Percentiles rank a stretch among this genome's conserved stretches.
Conservation (phyloP, 2,797 vertebrate species). For the Cuculus canorus region DNA sequence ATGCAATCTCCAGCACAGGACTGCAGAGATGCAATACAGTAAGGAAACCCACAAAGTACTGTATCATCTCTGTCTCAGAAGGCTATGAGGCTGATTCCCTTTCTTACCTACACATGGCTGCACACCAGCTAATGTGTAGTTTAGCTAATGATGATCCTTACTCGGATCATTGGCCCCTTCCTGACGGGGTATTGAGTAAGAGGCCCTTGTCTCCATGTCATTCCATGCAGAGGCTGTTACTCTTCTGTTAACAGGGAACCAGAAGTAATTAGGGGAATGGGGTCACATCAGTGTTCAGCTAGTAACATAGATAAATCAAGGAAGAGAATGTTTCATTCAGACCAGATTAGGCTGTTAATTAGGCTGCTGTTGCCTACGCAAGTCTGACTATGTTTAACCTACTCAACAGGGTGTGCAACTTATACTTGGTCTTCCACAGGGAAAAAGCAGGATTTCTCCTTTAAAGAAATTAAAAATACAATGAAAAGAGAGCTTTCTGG, state of each 20-base stretch:
- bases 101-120: neutral
- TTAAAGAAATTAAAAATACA: neutral
- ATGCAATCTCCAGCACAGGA: neutral
- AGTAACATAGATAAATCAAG: neutral
- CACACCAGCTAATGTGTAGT: neutral
- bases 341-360: conserved; percentile 14
- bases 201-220: neutral
- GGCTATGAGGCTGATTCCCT: neutral
- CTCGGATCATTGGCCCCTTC: neutral
- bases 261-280: neutral
- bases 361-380: neutral
- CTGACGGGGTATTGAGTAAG: neutral
- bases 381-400: neutral
- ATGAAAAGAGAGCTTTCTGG: neutral
- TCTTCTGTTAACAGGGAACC: conserved; percentile 1
- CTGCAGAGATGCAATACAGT: neutral
- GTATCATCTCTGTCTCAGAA: neutral
- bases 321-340: neutral
- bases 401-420: neutral
- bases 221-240: neutral
- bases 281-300: neutral
- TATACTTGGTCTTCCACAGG: neutral
- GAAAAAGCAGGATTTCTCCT: neutral
- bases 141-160: neutral
- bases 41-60: neutral